Evolutionary conservation across 2,113 vertebrate species (phyloP).

Genomic region (Scophthalmus maximus): DNA sequence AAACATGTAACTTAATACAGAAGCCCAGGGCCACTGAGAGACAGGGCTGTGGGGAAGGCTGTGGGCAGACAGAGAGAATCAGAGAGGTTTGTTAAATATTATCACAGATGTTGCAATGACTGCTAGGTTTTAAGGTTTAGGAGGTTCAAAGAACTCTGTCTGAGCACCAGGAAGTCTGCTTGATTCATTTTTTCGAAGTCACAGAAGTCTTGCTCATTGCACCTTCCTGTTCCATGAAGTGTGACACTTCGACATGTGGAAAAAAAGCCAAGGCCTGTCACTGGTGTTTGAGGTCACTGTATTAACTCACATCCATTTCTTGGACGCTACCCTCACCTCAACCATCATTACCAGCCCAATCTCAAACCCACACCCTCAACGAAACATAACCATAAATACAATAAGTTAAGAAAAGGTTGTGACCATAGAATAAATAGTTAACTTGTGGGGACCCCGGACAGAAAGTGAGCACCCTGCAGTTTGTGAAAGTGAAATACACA

Average conservation of each 20-base stretch:
- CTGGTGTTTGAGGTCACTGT: background rate
- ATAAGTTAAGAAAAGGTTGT: too few relatives aligned
- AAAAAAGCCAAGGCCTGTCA: background rate
- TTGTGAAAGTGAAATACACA: background rate
- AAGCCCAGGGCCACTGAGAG: background rate
- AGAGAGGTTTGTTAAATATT: constrained; percentile 34
- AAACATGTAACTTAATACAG: constrained; percentile 25
- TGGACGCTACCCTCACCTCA: background rate
- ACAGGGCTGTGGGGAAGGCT: background rate
- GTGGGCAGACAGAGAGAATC: background rate
- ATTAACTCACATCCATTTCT: background rate
- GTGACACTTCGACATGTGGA: background rate
- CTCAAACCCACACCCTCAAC: background rate
- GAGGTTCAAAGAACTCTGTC: background rate
- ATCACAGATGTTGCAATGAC: constrained; percentile 31
- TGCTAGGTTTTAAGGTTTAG: background rate
- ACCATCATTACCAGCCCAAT: background rate
- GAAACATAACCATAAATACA: background rate
- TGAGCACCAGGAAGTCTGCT: background rate
- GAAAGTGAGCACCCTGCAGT: background rate
- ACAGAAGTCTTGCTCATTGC: background rate
- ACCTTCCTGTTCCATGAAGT: background rate
- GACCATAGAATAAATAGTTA: too few relatives aligned
- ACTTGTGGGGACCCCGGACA: too few relatives aligned
- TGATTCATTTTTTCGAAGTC: background rate